phyloP scores from a whole-genome alignment of 1,140 invertebrate species.

The Scaptomyza montana region DNA sequence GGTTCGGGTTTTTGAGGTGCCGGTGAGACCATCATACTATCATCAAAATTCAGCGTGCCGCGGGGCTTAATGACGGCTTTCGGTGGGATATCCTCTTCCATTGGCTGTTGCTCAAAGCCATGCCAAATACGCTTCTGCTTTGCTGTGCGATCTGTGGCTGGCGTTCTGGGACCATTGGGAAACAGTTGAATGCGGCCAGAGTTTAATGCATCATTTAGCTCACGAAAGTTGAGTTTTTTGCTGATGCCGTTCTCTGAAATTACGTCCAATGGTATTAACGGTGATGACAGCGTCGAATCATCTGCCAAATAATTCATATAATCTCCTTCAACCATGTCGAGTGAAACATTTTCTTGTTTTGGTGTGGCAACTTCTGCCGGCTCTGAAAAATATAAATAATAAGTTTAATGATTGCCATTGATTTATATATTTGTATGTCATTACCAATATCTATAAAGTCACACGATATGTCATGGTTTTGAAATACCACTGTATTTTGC shows the following conservation, averaged over 20 bases:
- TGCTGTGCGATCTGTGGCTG: conserved; percentile 48
- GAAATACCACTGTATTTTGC: conserved; percentile 37
- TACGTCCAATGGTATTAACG: conserved; percentile 56
- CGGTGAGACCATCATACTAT: conserved; percentile 54
- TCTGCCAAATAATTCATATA: conserved; percentile 33
- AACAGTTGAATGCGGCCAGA: conserved; percentile 58
- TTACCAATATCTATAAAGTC: conserved; percentile 39
- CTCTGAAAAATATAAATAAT: conserved; percentile 7
- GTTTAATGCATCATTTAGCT: conserved; percentile 60
- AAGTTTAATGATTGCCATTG: background rate
- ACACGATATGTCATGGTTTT: conserved; percentile 28
- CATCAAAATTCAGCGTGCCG: conserved; percentile 55
- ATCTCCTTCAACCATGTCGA: conserved; percentile 16
- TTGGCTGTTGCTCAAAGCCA: conserved; percentile 12
- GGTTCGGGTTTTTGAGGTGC: background rate
- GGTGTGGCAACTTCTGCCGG: background rate
- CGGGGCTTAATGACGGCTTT: conserved; percentile 38
- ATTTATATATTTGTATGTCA: background rate
- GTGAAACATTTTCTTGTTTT: conserved; percentile 23
- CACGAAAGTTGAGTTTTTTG: conserved; percentile 53
- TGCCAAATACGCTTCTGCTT: conserved; percentile 21
- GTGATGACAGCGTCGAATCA: conserved; percentile 44
- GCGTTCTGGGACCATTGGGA: conserved; percentile 61
- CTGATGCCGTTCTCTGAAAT: conserved; percentile 48
- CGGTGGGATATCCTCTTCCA: background rate